These are phyloP conservation scores for Atherinosoma microstoma DNA, from an alignment of 2,797 vertebrate species.

Conservation along the genomic window DNA sequence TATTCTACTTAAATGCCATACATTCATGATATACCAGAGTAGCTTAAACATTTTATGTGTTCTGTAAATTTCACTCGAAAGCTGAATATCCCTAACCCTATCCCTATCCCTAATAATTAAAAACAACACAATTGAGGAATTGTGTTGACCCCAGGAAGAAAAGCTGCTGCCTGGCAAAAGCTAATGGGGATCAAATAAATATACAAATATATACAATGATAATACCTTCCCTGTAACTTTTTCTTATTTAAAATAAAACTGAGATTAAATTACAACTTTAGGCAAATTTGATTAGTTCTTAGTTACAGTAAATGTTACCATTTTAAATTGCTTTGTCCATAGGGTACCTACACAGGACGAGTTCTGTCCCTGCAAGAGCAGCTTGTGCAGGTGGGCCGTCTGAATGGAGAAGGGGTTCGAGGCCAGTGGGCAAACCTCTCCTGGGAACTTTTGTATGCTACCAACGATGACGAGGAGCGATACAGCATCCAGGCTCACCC, in stretches of 20 bases:
- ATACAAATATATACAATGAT: neutral
- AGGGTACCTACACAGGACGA: slow-evolving; percentile 95
- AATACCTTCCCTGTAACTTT: neutral
- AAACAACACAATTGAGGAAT: no score
- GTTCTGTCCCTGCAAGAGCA: slow-evolving; percentile 94
- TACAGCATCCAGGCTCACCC: slow-evolving; percentile 98
- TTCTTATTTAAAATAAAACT: neutral
- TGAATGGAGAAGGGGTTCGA: slow-evolving; percentile 91
- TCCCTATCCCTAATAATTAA: no score
- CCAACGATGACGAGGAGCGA: slow-evolving; percentile 96
- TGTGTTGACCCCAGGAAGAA: no score
- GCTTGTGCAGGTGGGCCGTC: slow-evolving; percentile 90
- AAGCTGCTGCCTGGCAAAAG: no score
- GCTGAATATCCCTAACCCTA: no score
- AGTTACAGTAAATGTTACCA: neutral
- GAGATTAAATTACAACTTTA: no score
- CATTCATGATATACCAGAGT: no score
- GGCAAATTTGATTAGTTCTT: no score
- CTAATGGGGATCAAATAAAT: no score
- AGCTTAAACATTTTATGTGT: no score
- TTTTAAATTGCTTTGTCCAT: slow-evolving; percentile 38
- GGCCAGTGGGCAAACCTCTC: slow-evolving; percentile 99
- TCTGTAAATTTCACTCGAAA: no score
- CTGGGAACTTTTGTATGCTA: slow-evolving; percentile 97
- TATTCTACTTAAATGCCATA: no score